phyloP scores from a whole-genome alignment of 2,888 invertebrate species.

The Noctua janthe region DNA sequence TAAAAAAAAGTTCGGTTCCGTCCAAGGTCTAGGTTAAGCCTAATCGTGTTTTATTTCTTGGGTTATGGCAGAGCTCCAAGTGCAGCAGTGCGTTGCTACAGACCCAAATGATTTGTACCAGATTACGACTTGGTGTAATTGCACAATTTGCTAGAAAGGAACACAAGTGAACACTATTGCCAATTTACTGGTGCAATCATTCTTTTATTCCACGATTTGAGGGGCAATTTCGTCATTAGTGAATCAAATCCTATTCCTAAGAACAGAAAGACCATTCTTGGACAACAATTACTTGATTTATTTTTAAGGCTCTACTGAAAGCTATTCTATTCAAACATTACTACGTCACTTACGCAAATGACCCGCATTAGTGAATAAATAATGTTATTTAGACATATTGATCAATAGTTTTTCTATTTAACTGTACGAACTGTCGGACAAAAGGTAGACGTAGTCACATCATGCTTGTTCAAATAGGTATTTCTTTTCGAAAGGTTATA shows the following conservation, averaged over 20 bases:
- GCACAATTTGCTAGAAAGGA: slow-evolving; percentile 1
- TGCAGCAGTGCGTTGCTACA: neutral
- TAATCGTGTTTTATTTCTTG: neutral
- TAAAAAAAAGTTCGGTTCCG: neutral
- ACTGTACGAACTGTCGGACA: slow-evolving; percentile 7
- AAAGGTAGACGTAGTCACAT: slow-evolving; percentile 15
- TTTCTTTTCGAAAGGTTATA: slow-evolving; percentile 17
- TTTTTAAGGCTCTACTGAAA: slow-evolving; percentile 16
- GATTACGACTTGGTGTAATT: neutral
- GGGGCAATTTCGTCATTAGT: slow-evolving; percentile 20
- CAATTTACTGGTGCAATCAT: slow-evolving; percentile 13
- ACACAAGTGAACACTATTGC: neutral
- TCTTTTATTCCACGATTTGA: neutral
- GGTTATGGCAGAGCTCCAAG: neutral
- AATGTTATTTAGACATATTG: slow-evolving; percentile 54
- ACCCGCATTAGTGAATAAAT: slow-evolving; percentile 56
- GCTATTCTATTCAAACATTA: slow-evolving; percentile 30
- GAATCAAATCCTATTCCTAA: neutral
- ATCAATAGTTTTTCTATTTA: slow-evolving; percentile 49
- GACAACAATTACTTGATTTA: slow-evolving; percentile 17
- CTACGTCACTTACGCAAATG: slow-evolving; percentile 41
- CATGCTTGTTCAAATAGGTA: slow-evolving; percentile 21
- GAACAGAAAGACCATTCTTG: slow-evolving; percentile 19
- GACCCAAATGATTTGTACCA: slow-evolving; percentile 13
- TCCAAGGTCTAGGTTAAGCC: slow-evolving; percentile 2